Conservation (phyloP, 2,797 vertebrate species). For the Catostomus latipinnis region DNA sequence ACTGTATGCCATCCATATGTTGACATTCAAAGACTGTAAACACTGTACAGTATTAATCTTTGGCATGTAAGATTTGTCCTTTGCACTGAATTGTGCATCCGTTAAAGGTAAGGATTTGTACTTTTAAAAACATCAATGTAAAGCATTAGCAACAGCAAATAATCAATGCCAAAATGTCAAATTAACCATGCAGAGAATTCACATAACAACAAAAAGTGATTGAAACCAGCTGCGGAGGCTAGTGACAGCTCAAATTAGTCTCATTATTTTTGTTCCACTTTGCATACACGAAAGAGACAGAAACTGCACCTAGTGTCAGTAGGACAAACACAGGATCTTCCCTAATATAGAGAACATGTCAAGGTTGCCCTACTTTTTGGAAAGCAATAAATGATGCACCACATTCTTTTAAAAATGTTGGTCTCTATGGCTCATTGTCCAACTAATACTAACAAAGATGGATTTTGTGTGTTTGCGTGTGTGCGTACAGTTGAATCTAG, state of each 20-base stretch:
- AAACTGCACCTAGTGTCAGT: conserved; percentile 33
- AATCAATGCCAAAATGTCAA: conserved; percentile 19
- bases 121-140: conserved; percentile 7
- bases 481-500: background rate
- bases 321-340: conserved; percentile 43
- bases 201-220: conserved; percentile 6
- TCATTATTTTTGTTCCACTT: conserved; percentile 45
- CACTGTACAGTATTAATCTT: too few relatives aligned
- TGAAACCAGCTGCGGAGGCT: background rate
- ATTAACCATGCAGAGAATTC: background rate
- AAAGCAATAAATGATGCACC: conserved; percentile 58
- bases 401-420: conserved; percentile 25
- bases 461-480: background rate
- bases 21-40: too few relatives aligned
- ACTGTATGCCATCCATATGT: too few relatives aligned
- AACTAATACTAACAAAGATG: background rate
- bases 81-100: background rate
- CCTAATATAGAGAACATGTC: conserved; percentile 40
- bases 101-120: background rate
- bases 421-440: background rate
- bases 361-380: conserved; percentile 51
- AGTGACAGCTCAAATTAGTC: conserved; percentile 47
- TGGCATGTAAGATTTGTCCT: too few relatives aligned
- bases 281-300: conserved; percentile 50
- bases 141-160: background rate